Percentiles rank a stretch among this genome's conserved stretches.
Conservation (phyloP, 92 coral and sea anemone genomes). For the Porites rus region DNA sequence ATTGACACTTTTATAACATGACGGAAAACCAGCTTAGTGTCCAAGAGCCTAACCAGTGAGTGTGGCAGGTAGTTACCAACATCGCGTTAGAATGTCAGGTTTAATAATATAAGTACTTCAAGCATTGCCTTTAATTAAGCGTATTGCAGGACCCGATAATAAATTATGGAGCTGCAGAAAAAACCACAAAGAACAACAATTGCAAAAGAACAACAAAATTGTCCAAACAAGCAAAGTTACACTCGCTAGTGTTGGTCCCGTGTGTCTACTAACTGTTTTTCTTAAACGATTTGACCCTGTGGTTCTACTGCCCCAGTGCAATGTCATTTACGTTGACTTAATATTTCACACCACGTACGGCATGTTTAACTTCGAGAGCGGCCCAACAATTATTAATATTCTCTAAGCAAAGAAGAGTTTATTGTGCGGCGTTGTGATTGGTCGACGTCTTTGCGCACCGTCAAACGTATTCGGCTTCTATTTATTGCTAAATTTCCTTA, state of each 20-base stretch:
- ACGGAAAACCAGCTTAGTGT: conserved; percentile 17
- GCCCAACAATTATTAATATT: conserved; percentile 82
- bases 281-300: conserved; percentile 75
- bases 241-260: not conserved
- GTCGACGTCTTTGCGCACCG: conserved; percentile 75
- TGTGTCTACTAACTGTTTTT: conserved; percentile 14
- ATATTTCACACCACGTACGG: conserved; percentile 84
- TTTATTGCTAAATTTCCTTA: conserved; percentile 86
- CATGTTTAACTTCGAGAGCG: conserved; percentile 83
- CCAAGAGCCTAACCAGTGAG: not conserved
- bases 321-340: conserved; percentile 80
- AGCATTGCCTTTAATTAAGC: conserved; percentile 85
- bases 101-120: conserved; percentile 85
- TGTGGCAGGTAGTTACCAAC: conserved; percentile 75
- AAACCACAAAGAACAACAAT: conserved; percentile 75
- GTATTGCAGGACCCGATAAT: conserved; percentile 76
- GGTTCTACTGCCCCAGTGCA: conserved; percentile 67
- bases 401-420: conserved; percentile 83
- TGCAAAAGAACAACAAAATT: conserved; percentile 41
- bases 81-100: conserved; percentile 83
- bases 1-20: conserved; percentile 68
- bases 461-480: conserved; percentile 73
- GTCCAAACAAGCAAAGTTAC: conserved; percentile 35
- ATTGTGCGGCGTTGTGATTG: conserved; percentile 76
- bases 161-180: conserved; percentile 68